Base-by-base conservation (phyloP, 2,113 vertebrate species). In the Seriola dumerili region DNA sequence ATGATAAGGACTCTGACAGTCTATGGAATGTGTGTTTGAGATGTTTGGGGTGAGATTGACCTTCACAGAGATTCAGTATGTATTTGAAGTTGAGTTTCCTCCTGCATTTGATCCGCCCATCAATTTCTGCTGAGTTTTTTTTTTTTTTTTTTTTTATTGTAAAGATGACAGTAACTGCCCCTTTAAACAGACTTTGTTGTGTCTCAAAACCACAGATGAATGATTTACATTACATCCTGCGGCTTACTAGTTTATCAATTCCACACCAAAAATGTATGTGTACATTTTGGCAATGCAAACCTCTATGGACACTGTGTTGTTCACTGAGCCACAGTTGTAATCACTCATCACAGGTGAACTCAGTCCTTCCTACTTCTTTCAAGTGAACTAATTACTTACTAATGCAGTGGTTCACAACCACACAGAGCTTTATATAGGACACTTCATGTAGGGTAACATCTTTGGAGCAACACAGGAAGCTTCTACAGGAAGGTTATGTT, bases 61-160 rank as follows among this genome's bases (percentile, higher is more conserved):
- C 66, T 61, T 64, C 32, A 42, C 1, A 72, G 42, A 71, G 57
- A 59, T n/a, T 32, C 42, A 69, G 23, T 9, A 17, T 16, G 32
- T 44, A 62, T 77, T 76, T 87, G 76, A 83, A 76, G 81, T 72
- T 0, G 5, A 12, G 38, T 63, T 82, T 84, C 66, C 59, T 59
- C 23, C 19, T 5, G n/a, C 12, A 58, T 80, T 84, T 89, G 83
- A 89, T 80, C 85, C 75, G 57, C 78, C 90, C 78, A 76, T 21
- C 17, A 1, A 32, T 78, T 79, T 58, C 48, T 55, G 40, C 8
- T 1, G 6, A 6, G 16, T 21, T n/a, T 23, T 55, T 16, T 21
- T n/a, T 23, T 55, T 50, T 84, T 68, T 65, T 23, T n/a, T 23
- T 55, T 44, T 84, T 68, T 64, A 58, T 64, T 62, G 50, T 21